Conservation (phyloP, 2,888 invertebrate genomes). For the Nemapogon koenigi region DNA sequence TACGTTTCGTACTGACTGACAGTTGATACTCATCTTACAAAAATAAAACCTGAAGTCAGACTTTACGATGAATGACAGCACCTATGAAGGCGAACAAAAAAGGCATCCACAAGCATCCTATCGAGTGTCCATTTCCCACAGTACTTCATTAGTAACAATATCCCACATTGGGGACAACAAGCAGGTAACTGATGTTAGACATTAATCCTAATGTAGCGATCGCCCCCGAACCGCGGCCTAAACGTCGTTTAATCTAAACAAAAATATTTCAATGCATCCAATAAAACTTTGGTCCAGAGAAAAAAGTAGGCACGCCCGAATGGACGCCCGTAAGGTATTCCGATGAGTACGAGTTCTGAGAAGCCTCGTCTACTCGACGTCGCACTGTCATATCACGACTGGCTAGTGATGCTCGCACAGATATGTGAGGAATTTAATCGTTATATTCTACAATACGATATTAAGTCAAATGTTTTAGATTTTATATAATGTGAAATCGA, state of each 20-base stretch:
- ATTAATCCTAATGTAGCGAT: constrained; percentile 61
- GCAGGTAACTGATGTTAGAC: constrained; percentile 50
- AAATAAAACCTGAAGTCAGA: too few species aligned
- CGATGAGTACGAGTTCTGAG: constrained; percentile 56
- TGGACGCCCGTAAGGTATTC: constrained; percentile 50
- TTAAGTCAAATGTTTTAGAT: too few species aligned
- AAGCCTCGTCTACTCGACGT: constrained; percentile 26
- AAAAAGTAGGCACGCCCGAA: constrained; percentile 41
- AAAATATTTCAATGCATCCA: constrained; percentile 60
- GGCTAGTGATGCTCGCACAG: constrained; percentile 30
- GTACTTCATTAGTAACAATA: constrained; percentile 32
- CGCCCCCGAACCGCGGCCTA: constrained; percentile 31
- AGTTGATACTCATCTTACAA: too few species aligned
- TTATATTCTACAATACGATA: constrained; percentile 19
- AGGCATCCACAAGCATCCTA: too few species aligned
- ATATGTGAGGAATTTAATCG: constrained; percentile 25
- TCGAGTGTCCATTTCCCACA: constrained; percentile 6
- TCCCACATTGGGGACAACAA: constrained; percentile 23
- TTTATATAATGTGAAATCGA: too few species aligned
- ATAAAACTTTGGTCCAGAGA: constrained; percentile 50
- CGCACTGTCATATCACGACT: constrained; percentile 57
- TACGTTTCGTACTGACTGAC: too few species aligned
- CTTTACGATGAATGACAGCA: too few species aligned
- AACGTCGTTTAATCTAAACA: constrained; percentile 60
- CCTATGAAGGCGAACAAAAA: too few species aligned